A percentile compares a stretch with the other conserved stretches of the same genome.
Conservation (phyloP, 2,113 vertebrate genomes). For the Amphiprion percula region DNA sequence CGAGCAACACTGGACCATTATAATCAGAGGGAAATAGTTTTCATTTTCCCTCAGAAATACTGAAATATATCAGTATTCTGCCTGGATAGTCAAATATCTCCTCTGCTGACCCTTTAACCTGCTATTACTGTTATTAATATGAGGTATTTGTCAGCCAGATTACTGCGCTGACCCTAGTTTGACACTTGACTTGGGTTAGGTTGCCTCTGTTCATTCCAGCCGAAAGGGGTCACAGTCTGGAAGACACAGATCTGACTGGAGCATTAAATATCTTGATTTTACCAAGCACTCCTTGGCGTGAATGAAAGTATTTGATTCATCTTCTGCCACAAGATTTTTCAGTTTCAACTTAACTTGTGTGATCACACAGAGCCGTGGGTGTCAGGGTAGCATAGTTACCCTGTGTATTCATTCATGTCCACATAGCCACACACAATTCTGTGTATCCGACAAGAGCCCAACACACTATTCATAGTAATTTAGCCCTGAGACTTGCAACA, state of each 20-base stretch:
- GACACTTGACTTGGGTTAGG: constrained; percentile 13
- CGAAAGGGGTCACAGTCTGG: constrained; percentile 40
- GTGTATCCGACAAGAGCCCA: constrained; percentile 9
- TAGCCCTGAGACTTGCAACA: constrained; percentile 33
- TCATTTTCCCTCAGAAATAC: neutral
- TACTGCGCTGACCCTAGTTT: constrained; percentile 25
- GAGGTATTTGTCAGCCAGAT: constrained; percentile 23
- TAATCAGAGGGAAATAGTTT: neutral
- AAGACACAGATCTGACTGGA: constrained; percentile 17
- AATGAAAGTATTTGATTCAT: constrained; percentile 20
- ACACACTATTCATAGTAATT: constrained; percentile 41
- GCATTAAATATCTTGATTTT: neutral
- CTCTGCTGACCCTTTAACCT: constrained; percentile 29
- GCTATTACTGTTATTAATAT: constrained; percentile 16
- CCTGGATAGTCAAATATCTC: neutral
- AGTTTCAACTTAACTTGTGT: neutral
- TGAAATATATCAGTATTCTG: neutral
- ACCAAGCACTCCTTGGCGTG: neutral
- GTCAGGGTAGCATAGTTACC: neutral
- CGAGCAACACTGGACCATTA: neutral
- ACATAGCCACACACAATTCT: neutral
- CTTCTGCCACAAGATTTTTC: neutral
- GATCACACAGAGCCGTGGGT: neutral
- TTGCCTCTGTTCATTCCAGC: constrained; percentile 15
- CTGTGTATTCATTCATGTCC: neutral